Conservation (phyloP, 2,797 vertebrate genomes). For the Nasua narica region DNA sequence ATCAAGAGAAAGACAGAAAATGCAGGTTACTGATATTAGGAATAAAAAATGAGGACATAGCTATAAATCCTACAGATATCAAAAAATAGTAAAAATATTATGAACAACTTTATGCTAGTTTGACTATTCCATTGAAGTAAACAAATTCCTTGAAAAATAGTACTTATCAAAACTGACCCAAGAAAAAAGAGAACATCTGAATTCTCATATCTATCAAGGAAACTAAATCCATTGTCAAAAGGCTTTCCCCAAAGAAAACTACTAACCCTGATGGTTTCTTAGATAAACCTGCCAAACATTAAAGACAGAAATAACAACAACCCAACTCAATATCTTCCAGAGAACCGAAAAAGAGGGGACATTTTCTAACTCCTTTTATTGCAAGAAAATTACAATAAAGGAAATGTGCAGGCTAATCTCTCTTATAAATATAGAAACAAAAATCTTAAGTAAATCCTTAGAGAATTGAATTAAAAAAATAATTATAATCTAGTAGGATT, state of each 20-base stretch:
- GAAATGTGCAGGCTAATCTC: not conserved
- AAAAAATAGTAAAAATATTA: not conserved
- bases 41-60: not conserved
- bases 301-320: not conserved
- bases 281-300: not conserved
- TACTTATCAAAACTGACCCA: not conserved
- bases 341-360: not conserved
- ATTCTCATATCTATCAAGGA: not conserved
- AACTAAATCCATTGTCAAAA: not conserved
- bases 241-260: not conserved
- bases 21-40: not conserved
- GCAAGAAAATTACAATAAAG: not conserved
- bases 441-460: not conserved
- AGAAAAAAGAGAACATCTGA: not conserved
- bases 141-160: not conserved
- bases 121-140: not conserved
- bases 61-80: not conserved
- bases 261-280: not conserved
- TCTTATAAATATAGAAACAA: not conserved
- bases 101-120: not conserved
- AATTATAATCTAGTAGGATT: not conserved
- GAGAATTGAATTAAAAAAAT: not conserved
- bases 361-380: not conserved
- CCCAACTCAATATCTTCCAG: not conserved
- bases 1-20: not conserved